Evolutionary conservation across 2,797 vertebrate species (phyloP).

Genomic region (Macropus fuliginosus): DNA sequence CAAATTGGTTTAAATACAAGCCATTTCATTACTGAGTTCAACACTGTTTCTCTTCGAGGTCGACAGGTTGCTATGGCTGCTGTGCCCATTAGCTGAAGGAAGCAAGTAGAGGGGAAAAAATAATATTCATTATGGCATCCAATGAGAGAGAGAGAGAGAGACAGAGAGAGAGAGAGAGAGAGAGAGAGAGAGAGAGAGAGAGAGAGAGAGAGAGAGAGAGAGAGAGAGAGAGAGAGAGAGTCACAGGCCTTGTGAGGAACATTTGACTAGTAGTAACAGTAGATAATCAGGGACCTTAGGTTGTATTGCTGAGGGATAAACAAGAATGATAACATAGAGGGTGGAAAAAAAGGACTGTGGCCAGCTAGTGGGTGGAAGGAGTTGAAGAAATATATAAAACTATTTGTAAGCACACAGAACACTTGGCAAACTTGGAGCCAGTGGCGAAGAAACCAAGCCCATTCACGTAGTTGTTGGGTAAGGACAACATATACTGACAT

Average conservation of each 20-base stretch:
- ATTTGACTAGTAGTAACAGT: not conserved
- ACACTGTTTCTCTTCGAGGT: constrained; percentile 58
- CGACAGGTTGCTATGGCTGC: constrained; percentile 58
- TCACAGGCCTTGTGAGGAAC: not conserved
- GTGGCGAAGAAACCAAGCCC: not conserved
- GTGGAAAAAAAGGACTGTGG: too few relatives aligned
- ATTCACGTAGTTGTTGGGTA: not conserved
- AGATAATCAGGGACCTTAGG: not conserved
- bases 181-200: not conserved
- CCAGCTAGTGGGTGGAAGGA: not conserved
- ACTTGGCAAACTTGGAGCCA: not conserved
- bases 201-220: not conserved
- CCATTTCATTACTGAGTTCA: constrained; percentile 56
- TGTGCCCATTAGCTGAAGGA: constrained; percentile 56
- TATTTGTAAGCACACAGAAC: not conserved
- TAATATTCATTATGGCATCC: constrained; percentile 21
- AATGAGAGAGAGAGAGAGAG: constrained; percentile 9
- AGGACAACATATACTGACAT: not conserved
- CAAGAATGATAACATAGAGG: not conserved
- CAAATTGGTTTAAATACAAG: constrained; percentile 77
- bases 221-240: not conserved
- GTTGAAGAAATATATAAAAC: not conserved
- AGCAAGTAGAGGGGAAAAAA: not conserved
- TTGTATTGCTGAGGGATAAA: constrained; percentile 3
- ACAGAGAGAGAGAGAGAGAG: not conserved